A percentile compares a stretch with the other conserved stretches of the same genome.
phyloP scores from a whole-genome alignment of 2,888 invertebrate species.

The Pasiphila rectangulata region DNA sequence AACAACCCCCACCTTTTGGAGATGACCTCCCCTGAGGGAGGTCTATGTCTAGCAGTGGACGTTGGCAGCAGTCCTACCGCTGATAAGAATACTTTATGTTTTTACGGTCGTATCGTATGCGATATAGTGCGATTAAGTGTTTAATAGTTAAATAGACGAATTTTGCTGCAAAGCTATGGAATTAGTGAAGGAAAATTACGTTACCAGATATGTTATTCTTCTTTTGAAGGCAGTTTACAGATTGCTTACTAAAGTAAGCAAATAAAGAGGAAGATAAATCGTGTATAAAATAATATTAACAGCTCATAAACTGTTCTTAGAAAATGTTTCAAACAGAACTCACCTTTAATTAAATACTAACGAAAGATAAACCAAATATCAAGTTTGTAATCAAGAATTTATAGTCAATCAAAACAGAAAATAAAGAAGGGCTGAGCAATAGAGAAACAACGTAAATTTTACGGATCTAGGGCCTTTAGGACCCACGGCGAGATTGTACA shows the following conservation, averaged over 20 bases:
- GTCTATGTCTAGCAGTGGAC: too few relatives aligned
- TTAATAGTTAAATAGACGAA: neutral
- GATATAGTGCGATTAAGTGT: neutral
- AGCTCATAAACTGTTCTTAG: too few relatives aligned
- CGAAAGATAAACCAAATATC: conserved; percentile 50
- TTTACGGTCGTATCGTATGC: neutral
- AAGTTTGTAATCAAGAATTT: conserved; percentile 55
- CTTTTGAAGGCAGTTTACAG: too few relatives aligned
- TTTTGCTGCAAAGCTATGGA: neutral
- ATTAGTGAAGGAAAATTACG: neutral
- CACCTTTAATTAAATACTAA: conserved; percentile 45
- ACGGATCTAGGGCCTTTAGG: conserved; percentile 34
- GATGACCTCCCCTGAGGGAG: too few relatives aligned
- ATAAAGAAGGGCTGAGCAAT: conserved; percentile 41
- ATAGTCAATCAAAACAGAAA: conserved; percentile 49
- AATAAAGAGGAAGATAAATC: neutral
- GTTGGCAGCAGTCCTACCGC: too few relatives aligned
- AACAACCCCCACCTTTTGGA: too few relatives aligned
- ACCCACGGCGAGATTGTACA: conserved; percentile 43
- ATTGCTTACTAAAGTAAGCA: neutral
- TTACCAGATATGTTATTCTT: neutral
- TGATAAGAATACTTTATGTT: neutral
- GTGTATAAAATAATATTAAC: too few relatives aligned
- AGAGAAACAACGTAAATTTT: conserved; percentile 35
- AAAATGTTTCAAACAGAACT: conserved; percentile 2